Evolutionary conservation across 1,140 invertebrate genomes (phyloP).

Genomic region (Leptinotarsa defecta): DNA sequence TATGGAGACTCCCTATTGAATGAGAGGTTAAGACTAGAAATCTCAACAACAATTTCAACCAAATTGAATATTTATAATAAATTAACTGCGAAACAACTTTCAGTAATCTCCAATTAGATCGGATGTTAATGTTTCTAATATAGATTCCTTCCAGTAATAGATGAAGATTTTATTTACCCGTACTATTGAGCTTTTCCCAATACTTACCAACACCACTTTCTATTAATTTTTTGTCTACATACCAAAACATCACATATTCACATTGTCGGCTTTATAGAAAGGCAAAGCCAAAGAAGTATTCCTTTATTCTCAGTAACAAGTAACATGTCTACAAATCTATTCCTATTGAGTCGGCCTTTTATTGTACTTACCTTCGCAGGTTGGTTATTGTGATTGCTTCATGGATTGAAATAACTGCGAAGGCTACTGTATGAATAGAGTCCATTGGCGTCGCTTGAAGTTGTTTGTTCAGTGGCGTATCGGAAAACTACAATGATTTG

Average conservation of each 20-base stretch:
- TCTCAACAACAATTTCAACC: too few relatives aligned
- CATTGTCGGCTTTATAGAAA: slow-evolving; percentile 31
- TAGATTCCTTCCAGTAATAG: too few relatives aligned
- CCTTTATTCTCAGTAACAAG: slow-evolving; percentile 38
- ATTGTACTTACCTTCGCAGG: slow-evolving; percentile 42
- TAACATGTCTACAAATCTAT: slow-evolving; percentile 45
- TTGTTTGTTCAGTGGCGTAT: background rate
- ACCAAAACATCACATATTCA: slow-evolving; percentile 9
- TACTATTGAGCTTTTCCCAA: too few relatives aligned
- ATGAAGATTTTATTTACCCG: too few relatives aligned
- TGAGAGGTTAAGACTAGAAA: too few relatives aligned
- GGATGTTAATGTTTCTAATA: too few relatives aligned
- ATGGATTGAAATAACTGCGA: slow-evolving; percentile 41
- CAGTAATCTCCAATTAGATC: too few relatives aligned
- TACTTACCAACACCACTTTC: too few relatives aligned
- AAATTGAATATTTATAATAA: too few relatives aligned
- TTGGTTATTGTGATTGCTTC: slow-evolving; percentile 38
- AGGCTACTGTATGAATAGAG: slow-evolving; percentile 37
- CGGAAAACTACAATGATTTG: background rate
- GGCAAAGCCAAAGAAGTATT: slow-evolving; percentile 32
- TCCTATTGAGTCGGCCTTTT: slow-evolving; percentile 40
- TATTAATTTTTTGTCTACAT: background rate
- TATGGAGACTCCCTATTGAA: too few relatives aligned
- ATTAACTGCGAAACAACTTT: too few relatives aligned
- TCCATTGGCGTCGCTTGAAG: background rate